Evolutionary conservation across 2,797 vertebrate genomes (phyloP).

Genomic region (Parotocinclus haroldoi): DNA sequence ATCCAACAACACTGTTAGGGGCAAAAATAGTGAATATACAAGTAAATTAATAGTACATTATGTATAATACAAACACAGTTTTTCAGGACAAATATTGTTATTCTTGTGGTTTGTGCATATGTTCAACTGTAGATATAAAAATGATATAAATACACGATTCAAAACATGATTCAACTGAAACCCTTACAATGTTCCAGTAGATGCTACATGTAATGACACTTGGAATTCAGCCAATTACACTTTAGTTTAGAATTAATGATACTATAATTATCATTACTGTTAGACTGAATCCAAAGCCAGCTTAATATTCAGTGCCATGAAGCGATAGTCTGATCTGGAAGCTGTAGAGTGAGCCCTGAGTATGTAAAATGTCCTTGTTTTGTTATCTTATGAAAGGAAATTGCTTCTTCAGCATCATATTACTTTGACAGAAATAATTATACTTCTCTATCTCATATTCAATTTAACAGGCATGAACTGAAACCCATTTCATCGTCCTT

Average conservation of each 20-base stretch:
- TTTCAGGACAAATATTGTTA: too few species aligned
- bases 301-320: slow-evolving; percentile 2
- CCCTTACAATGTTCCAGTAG: too few species aligned
- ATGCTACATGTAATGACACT: slow-evolving; percentile 1
- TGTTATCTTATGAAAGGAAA: too few species aligned
- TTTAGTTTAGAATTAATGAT: slow-evolving; percentile 32
- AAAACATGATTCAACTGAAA: neutral
- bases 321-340: neutral
- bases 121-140: too few species aligned
- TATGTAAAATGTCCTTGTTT: too few species aligned
- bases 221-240: slow-evolving; percentile 24
- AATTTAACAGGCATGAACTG: neutral
- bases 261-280: slow-evolving; percentile 27
- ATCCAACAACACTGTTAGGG: too few species aligned
- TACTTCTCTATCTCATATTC: neutral
- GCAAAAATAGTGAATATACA: too few species aligned
- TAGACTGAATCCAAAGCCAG: neutral
- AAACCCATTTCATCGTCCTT: neutral
- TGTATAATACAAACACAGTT: too few species aligned
- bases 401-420: too few species aligned
- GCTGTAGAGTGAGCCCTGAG: neutral
- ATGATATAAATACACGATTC: too few species aligned
- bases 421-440: neutral
- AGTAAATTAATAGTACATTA: too few species aligned
- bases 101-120: too few species aligned